Base-by-base conservation (phyloP, 1,140 invertebrate genomes). In the Drosophila sp. region DNA sequence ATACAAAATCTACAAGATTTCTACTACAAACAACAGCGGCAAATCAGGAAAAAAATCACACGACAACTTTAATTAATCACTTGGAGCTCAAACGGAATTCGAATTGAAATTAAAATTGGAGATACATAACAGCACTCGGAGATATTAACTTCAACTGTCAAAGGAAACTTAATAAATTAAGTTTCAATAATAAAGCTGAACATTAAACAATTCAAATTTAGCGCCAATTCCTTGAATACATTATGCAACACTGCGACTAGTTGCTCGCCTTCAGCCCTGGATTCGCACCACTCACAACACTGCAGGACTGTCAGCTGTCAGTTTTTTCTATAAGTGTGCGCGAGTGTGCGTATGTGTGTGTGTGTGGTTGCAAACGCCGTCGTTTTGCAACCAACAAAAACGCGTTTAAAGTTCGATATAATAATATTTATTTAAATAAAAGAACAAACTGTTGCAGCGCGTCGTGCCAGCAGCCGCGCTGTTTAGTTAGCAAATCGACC, bases 291-390 rank as follows among this genome's bases (percentile, higher is more conserved):
- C 72, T 80, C 71, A 76, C 74, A 85, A 76, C 82, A 81, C 70
- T 76, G 72, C 33, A 40, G 60, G 73, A 54, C 68, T 86, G 83
- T 86, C 83, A 86, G 75, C 75, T 78, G 83, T 87, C 85, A 76
- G 58, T 58, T 70, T 73, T 65, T 66, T 67, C 72, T 73, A 75
- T 70, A 80, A 71, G 76, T 63, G 63, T 63, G 76, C 76, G 40
- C 33, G 80, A 60, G 63, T 66, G 72, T 62, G 63, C 40, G 72
- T 70, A 65, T 72, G 66, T 73, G 67, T 47, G 57, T 62, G 72
- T 57, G 58, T 47, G 65, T 67, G 55, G 62, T 76, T 76, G 72
- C 72, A 75, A 75, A 75, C 57, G 54, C 57, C 72, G 72, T 70
- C 69, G 70, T 73, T 74, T 58, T 35, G 68, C 75, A 72, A 60